Conservation (phyloP, 2,888 invertebrate genomes). For the Lysandra bellargus region DNA sequence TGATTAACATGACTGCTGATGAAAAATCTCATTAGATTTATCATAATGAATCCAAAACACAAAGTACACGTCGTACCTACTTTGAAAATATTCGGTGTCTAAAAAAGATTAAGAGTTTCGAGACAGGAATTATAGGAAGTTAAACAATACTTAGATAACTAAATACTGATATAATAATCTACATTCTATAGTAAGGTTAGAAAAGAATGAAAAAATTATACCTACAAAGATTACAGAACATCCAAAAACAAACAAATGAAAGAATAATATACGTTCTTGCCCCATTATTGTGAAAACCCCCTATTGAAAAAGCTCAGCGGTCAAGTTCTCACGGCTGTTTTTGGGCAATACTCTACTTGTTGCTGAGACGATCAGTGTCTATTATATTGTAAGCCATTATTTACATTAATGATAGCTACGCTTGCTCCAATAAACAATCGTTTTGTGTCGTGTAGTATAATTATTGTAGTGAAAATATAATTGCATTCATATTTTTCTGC, state of each 20-base stretch:
- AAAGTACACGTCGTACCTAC: too few relatives aligned
- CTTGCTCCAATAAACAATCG: not conserved
- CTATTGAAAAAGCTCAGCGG: not conserved
- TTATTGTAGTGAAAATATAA: too few relatives aligned
- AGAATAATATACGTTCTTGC: not conserved
- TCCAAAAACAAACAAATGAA: not conserved
- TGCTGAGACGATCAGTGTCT: not conserved
- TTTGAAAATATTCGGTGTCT: too few relatives aligned
- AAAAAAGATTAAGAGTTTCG: too few relatives aligned
- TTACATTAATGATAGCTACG: not conserved
- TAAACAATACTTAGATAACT: too few relatives aligned
- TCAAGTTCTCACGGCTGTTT: not conserved
- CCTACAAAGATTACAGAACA: not conserved
- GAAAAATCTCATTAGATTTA: not conserved
- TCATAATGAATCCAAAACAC: not conserved
- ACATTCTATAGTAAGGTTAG: too few relatives aligned
- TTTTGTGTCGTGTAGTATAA: not conserved
- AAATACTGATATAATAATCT: too few relatives aligned
- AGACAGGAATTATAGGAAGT: too few relatives aligned
- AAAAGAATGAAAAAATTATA: not conserved
- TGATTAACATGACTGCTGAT: not conserved
- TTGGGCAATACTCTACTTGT: constrained; percentile 8
- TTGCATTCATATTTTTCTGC: too few relatives aligned
- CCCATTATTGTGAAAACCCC: not conserved
- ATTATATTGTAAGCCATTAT: not conserved